Percentiles rank a stretch among this genome's conserved stretches.
These are phyloP conservation scores for Toxotes jaculatrix DNA, from an alignment of 2,113 vertebrate genomes.

Conservation along the genomic window DNA sequence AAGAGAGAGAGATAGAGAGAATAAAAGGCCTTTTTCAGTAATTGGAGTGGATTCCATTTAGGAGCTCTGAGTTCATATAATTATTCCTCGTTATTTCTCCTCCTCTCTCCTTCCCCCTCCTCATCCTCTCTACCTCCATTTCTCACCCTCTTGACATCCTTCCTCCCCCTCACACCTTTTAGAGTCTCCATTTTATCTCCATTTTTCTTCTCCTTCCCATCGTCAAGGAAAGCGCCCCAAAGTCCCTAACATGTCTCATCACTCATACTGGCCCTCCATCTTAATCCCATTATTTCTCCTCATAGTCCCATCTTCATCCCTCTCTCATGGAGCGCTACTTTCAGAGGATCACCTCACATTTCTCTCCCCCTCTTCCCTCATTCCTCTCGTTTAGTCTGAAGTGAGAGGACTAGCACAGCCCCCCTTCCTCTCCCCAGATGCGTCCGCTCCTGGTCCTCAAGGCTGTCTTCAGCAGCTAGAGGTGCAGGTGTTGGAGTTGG, in stretches of 20 bases:
- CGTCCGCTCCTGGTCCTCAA: slow-evolving; percentile 36
- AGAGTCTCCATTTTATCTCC: slow-evolving; percentile 59
- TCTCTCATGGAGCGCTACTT: slow-evolving; percentile 33
- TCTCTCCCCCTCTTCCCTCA: slow-evolving; percentile 25
- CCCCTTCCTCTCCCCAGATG: slow-evolving; percentile 8
- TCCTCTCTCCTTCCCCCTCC: slow-evolving; percentile 47
- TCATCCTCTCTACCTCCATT: slow-evolving; percentile 60
- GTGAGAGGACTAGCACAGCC: slow-evolving; percentile 31
- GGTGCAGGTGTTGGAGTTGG: slow-evolving; percentile 91
- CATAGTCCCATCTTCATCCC: slow-evolving; percentile 43
- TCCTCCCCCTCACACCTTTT: slow-evolving; percentile 71
- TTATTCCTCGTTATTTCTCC: slow-evolving; percentile 74
- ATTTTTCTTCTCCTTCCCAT: slow-evolving; percentile 62
- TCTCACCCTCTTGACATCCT: slow-evolving; percentile 65
- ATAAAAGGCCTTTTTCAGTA: slow-evolving; percentile 78
- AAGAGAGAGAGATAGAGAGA: slow-evolving; percentile 44
- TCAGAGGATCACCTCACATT: slow-evolving; percentile 56
- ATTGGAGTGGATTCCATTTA: slow-evolving; percentile 81
- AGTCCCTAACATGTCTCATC: slow-evolving; percentile 65
- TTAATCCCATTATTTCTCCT: slow-evolving; percentile 63
- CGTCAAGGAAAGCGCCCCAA: slow-evolving; percentile 66
- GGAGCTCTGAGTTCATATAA: slow-evolving; percentile 76
- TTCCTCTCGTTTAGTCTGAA: slow-evolving; percentile 58
- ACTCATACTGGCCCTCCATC: slow-evolving; percentile 62
- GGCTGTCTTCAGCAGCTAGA: slow-evolving; percentile 90